Base-by-base conservation (phyloP, 2,797 vertebrate genomes). In the Notoglanidium macrostoma region DNA sequence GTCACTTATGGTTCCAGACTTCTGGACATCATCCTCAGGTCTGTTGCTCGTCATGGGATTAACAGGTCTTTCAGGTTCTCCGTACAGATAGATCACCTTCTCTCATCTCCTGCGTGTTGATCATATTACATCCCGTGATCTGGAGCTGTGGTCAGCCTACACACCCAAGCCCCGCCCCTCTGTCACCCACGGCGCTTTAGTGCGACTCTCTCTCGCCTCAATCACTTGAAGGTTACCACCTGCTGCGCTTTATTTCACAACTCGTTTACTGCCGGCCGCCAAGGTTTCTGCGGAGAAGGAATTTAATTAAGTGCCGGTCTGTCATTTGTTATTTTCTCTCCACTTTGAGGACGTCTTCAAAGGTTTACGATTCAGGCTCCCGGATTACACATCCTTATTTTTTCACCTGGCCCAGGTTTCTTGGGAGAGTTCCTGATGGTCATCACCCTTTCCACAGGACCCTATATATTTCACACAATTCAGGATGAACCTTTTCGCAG, bases 271-370 rank as follows among this genome's bases (percentile, higher is more conserved):
- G 0, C 17, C 5, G 35, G 49, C 67, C 44, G 51, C 79, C 15
- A 61, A 65, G 86, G 89, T 88, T 91, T 89, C 90, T 86, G 49
- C 83, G 86, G 86, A 59, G 32, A 88, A 86, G 87, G 83, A 91
- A 91, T 91, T 87, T 86, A 84, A 88, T 89, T 86, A 90, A 88
- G 80, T 19, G 87, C 55, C 29, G 72, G 81, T 4, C 84, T 35
- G 55, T 15, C 46, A 0, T 46, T 87, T 19, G 26, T 59, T 85
- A 70, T 77, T 84, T 77, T 61, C 74, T 68, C 44, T 63, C 46
- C 46, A 35, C 68, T 49, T 85, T 40, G 63, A 86, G 54, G 59
- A 44, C 67, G 29, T 79, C 49, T 82, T 84, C 49, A 80, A 73
- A 59, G 59, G 55, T 35, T 78, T 35, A 44, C 10, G 8, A 12